Evolutionary conservation across 2,797 vertebrate genomes (phyloP), one percentile per base, ranked within the genome.

Genomic region (Decapterus maruadsi): DNA sequence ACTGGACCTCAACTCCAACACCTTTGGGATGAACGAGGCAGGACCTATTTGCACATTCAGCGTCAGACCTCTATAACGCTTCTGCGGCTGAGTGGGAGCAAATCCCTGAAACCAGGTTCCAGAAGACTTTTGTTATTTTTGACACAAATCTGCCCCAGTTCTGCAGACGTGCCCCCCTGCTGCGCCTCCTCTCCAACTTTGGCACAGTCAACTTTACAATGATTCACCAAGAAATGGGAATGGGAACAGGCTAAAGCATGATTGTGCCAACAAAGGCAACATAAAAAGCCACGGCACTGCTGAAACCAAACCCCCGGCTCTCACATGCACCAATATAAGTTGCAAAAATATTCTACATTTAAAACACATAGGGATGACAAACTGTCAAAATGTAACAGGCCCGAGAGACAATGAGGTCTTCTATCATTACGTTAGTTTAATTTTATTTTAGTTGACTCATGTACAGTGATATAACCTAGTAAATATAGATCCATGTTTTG

Each of bases 401-500:
- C 76, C 67, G 42, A 57, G 71, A 75, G 62, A 56, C 75, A 4
- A 17, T 36, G 66, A 69, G 64, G 68, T 65, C 78, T 46, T 53
- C 53, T 29, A 20, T 79, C 77, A 77, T 80, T 74, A 76, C 58
- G n/a, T 1, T 0, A 34, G 76, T 77, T 86, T 82, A 65, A 78
- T 85, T 82, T 76, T 81, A 82, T 90, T 91, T 84, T 63, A 68
- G 75, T 88, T 69, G 73, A 81, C 82, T 89, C 80, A 77, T 84
- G 80, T 85, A 84, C 86, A 45, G 68, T 87, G 88, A 89, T 88
- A 82, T 89, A 88, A 88, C 75, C 81, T 61, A 20, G 85, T 86
- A 91, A 91, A 92, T 89, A 91, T 88, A 89, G 86, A 89, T 75
- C 69, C 78, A 61, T 87, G 77, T 86, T 86, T 85, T 90, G 91